These are phyloP conservation scores for Drosophila ochracea DNA, from an alignment of 2,888 invertebrate genomes.

Conservation along the genomic window DNA sequence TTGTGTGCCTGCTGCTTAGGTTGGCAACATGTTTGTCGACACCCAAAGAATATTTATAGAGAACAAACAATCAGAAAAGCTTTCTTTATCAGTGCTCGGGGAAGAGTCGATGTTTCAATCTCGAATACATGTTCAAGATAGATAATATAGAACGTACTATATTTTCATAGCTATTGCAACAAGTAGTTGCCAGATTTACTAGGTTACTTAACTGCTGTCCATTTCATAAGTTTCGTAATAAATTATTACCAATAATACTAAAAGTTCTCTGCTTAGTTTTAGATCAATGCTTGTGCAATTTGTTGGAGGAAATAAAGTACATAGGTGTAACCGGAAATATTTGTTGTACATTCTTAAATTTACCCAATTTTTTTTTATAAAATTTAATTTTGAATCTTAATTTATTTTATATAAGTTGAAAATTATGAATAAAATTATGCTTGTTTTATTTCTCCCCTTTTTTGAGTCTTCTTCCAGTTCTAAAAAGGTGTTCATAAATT, in stretches of 20 bases:
- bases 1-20: slow-evolving; percentile 50
- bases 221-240: neutral
- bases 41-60: slow-evolving; percentile 17
- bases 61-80: slow-evolving; percentile 4
- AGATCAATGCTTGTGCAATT: neutral
- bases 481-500: too few relatives aligned
- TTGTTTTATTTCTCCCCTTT: neutral
- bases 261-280: neutral
- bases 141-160: neutral
- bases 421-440: neutral
- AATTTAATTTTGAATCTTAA: neutral
- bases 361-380: neutral
- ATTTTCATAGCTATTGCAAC: neutral
- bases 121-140: neutral
- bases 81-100: neutral
- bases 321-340: neutral
- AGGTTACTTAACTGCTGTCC: neutral
- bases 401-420: neutral
- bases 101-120: neutral
- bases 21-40: slow-evolving; percentile 39
- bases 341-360: neutral
- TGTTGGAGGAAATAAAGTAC: neutral
- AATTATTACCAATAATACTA: neutral
- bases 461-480: neutral
- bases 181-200: neutral